A percentile compares a stretch with the other conserved stretches of the same genome.
phyloP scores from a whole-genome alignment of 2,113 vertebrate species.

The Anarhynchus alexandrinus region DNA sequence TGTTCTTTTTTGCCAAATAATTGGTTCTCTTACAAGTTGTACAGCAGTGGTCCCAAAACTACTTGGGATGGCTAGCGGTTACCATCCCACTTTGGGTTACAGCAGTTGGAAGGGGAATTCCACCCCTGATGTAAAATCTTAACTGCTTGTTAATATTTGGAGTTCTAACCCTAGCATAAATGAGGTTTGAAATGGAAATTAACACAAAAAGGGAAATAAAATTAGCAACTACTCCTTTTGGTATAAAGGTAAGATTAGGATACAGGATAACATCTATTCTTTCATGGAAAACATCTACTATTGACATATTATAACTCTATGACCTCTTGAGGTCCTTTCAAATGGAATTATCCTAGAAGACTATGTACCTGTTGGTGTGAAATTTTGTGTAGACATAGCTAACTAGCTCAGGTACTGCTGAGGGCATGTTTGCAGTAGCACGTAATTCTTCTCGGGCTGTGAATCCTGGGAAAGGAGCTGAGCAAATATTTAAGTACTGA shows the following conservation, averaged over 20 bases:
- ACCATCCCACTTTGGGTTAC: neutral
- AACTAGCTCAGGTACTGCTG: conserved; percentile 33
- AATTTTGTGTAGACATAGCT: conserved; percentile 8
- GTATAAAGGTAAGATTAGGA: neutral
- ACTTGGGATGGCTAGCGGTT: neutral
- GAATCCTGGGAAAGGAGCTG: conserved; percentile 52
- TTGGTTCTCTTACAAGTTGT: neutral
- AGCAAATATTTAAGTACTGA: conserved; percentile 57
- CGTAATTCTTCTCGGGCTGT: conserved; percentile 26
- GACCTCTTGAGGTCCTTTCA: neutral
- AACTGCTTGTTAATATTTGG: neutral
- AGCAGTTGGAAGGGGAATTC: neutral
- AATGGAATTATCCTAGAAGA: neutral
- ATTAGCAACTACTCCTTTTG: neutral
- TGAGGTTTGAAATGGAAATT: neutral
- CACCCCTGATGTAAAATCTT: neutral
- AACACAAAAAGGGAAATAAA: neutral
- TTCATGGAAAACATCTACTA: neutral
- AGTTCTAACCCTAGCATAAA: neutral
- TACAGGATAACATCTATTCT: neutral
- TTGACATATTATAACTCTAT: neutral
- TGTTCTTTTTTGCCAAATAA: neutral
- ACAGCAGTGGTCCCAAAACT: neutral
- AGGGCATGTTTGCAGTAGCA: conserved; percentile 45
- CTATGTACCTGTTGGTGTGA: neutral